Evolutionary conservation across 2,888 invertebrate genomes (phyloP).

Genomic region (Chrysolina americana): DNA sequence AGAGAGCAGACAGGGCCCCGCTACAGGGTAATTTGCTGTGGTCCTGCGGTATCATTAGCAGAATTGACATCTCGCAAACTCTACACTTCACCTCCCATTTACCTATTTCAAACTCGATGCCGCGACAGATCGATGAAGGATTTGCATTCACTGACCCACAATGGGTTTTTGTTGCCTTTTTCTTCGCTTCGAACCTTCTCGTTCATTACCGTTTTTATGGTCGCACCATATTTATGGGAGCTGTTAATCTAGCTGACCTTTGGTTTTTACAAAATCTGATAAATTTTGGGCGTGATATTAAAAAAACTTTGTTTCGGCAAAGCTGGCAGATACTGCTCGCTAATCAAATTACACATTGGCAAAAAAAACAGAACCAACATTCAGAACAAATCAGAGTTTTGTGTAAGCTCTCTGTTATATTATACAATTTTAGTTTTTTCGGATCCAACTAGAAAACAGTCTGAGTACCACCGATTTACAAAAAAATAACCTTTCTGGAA

Average conservation of each 20-base stretch:
- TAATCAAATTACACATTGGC: background rate
- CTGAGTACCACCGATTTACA: no score
- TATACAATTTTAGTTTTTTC: no score
- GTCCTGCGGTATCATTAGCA: slow-evolving; percentile 71
- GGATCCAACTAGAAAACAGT: no score
- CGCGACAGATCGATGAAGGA: slow-evolving; percentile 47
- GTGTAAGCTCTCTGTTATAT: no score
- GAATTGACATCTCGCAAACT: slow-evolving; percentile 70
- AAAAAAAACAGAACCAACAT: no score
- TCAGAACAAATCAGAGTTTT: no score
- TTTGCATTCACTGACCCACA: slow-evolving; percentile 57
- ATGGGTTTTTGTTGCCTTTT: slow-evolving; percentile 46
- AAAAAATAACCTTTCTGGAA: no score
- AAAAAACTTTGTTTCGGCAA: background rate
- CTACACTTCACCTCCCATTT: slow-evolving; percentile 61
- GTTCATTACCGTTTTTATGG: slow-evolving; percentile 47
- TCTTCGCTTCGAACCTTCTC: slow-evolving; percentile 35
- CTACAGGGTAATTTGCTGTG: slow-evolving; percentile 69
- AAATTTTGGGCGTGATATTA: background rate
- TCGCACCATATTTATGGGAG: slow-evolving; percentile 21
- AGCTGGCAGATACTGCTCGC: background rate
- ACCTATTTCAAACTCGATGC: slow-evolving; percentile 58
- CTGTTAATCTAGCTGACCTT: slow-evolving; percentile 20
- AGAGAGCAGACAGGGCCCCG: slow-evolving; percentile 43
- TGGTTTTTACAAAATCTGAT: slow-evolving; percentile 7